Conservation (phyloP, 1,140 invertebrate genomes). For the Yoshiicerus persimilis region DNA sequence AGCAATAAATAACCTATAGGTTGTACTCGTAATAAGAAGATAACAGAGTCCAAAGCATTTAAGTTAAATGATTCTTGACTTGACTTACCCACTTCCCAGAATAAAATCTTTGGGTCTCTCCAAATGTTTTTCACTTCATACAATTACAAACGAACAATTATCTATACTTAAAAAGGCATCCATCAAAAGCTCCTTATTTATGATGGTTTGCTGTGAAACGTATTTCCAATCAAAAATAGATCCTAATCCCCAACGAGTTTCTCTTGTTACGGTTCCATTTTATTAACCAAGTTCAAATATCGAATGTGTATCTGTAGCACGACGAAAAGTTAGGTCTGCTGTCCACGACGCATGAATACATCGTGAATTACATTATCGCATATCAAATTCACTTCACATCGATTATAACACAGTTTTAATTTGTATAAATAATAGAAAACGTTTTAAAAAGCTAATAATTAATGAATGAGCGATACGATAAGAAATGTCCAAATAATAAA, state of each 20-base stretch:
- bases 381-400: background rate
- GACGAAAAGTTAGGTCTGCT: background rate
- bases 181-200: background rate
- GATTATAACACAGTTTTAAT: background rate
- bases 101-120: background rate
- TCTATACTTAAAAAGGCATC: background rate
- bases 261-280: background rate
- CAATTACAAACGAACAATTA: background rate
- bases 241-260: background rate
- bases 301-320: background rate
- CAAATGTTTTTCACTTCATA: background rate
- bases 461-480: background rate
- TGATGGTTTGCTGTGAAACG: background rate
- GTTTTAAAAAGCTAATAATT: background rate
- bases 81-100: background rate
- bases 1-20: background rate
- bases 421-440: background rate
- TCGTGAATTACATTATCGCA: background rate
- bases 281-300: conserved; percentile 16
- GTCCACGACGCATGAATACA: background rate
- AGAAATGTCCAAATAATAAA: background rate
- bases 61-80: background rate
- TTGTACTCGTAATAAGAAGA: background rate
- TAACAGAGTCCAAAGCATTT: background rate
- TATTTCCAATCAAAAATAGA: background rate